Conservation (phyloP, 2,113 vertebrate species). For the Hippoglossus stenolepis region DNA sequence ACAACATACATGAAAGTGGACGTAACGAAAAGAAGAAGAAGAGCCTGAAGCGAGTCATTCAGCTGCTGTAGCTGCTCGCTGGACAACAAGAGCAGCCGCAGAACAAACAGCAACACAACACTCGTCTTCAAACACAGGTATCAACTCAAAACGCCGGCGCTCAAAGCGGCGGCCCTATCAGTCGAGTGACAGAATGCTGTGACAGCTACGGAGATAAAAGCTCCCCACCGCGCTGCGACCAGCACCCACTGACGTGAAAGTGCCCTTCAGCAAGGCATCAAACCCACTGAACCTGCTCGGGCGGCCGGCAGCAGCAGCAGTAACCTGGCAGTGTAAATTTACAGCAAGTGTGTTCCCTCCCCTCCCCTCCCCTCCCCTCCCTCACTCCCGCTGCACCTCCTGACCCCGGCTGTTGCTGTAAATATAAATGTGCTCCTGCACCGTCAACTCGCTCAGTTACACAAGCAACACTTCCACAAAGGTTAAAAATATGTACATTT, state of each 20-base stretch:
- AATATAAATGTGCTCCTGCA: constrained; percentile 63
- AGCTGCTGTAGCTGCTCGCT: too few species aligned
- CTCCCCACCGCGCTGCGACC: neutral
- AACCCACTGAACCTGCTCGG: constrained; percentile 56
- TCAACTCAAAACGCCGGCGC: too few species aligned
- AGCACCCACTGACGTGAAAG: constrained; percentile 3
- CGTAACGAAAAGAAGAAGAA: too few species aligned
- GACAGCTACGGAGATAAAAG: neutral
- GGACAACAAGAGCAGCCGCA: too few species aligned
- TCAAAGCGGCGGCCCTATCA: too few species aligned
- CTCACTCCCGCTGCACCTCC: constrained; percentile 46
- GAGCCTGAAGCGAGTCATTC: too few species aligned
- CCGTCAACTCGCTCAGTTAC: constrained; percentile 57
- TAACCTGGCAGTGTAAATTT: constrained; percentile 32
- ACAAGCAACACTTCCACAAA: constrained; percentile 61
- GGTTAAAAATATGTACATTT: constrained; percentile 65
- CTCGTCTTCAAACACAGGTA: too few species aligned
- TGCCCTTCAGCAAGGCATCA: constrained; percentile 68
- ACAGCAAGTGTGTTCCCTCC: constrained; percentile 49
- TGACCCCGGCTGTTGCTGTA: constrained; percentile 58
- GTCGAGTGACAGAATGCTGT: too few species aligned
- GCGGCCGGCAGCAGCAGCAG: constrained; percentile 33
- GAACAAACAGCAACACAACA: too few species aligned
- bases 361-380: constrained; percentile 45
- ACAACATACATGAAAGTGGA: neutral